These are phyloP conservation scores for Sesia bembeciformis DNA, from an alignment of 2,888 invertebrate species.

Conservation along the genomic window DNA sequence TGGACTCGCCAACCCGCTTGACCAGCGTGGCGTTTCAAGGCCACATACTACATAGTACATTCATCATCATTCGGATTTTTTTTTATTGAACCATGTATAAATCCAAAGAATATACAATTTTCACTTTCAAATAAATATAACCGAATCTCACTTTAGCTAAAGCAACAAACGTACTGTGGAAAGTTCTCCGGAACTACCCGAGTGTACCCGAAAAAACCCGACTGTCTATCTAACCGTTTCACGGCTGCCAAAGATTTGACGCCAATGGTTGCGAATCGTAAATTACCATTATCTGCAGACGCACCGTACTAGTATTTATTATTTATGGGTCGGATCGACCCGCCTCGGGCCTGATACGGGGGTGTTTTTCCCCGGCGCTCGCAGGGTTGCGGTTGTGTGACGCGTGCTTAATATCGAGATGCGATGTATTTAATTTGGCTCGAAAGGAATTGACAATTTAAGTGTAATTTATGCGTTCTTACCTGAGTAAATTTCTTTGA, in stretches of 20 bases:
- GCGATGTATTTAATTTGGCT: constrained; percentile 4
- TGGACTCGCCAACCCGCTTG: no score
- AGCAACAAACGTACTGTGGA: no score
- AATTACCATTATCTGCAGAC: constrained; percentile 75
- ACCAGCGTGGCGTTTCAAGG: no score
- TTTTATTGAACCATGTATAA: no score
- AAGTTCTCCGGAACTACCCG: not conserved
- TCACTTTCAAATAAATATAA: no score
- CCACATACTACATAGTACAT: no score
- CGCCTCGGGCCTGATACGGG: constrained; percentile 43
- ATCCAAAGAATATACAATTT: no score
- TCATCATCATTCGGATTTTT: no score
- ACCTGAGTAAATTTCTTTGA: not conserved
- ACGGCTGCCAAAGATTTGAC: constrained; percentile 51
- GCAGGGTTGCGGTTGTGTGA: constrained; percentile 2
- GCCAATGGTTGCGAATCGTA: constrained; percentile 57
- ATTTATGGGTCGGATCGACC: constrained; percentile 70
- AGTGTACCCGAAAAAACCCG: constrained; percentile 21
- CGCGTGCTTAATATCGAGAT: constrained; percentile 7
- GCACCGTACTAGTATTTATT: constrained; percentile 68
- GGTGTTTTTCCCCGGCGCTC: constrained; percentile 39
- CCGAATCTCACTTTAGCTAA: no score
- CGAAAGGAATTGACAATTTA: not conserved
- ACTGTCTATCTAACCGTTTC: constrained; percentile 33
- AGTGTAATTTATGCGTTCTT: no score